Percentiles rank a stretch among this genome's conserved stretches.
These are phyloP conservation scores for Heliconius eleuchia DNA, from an alignment of 1,140 invertebrate genomes.

Conservation along the genomic window DNA sequence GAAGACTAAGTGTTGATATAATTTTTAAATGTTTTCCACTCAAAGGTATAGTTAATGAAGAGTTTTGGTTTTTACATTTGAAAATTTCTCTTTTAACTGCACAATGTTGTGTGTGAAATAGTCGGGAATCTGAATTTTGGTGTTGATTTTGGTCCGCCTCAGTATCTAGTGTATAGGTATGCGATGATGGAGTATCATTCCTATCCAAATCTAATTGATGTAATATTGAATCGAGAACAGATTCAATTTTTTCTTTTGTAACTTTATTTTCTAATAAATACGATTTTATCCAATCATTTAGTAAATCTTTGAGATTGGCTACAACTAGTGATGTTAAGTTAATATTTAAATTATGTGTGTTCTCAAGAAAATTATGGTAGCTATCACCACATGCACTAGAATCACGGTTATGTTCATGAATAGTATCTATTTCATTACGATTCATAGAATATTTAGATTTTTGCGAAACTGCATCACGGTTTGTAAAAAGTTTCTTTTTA, in stretches of 20 bases:
- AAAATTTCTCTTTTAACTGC: slow-evolving; percentile 3
- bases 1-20: slow-evolving; percentile 66
- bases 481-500: slow-evolving; percentile 41
- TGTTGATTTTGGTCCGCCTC: slow-evolving; percentile 37
- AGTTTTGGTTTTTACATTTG: slow-evolving; percentile 29
- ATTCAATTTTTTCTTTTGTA: slow-evolving; percentile 60
- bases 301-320: slow-evolving; percentile 59
- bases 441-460: slow-evolving; percentile 53
- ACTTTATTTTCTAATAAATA: slow-evolving; percentile 57
- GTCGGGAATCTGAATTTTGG: slow-evolving; percentile 33
- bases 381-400: slow-evolving; percentile 59
- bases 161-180: slow-evolving; percentile 56
- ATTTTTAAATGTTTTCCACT: slow-evolving; percentile 49
- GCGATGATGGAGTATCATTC: slow-evolving; percentile 47
- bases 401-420: slow-evolving; percentile 45
- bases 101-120: slow-evolving; percentile 22
- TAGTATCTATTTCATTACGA: slow-evolving; percentile 44
- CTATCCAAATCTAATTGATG: slow-evolving; percentile 46
- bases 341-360: slow-evolving; percentile 38
- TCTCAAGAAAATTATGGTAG: slow-evolving; percentile 30
- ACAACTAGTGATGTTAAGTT: slow-evolving; percentile 57
- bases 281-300: slow-evolving; percentile 61
- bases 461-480: slow-evolving; percentile 35
- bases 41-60: slow-evolving; percentile 46
- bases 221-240: slow-evolving; percentile 58